phyloP scores from a whole-genome alignment of 1,140 invertebrate species.

The Drosophila nigromelanica region DNA sequence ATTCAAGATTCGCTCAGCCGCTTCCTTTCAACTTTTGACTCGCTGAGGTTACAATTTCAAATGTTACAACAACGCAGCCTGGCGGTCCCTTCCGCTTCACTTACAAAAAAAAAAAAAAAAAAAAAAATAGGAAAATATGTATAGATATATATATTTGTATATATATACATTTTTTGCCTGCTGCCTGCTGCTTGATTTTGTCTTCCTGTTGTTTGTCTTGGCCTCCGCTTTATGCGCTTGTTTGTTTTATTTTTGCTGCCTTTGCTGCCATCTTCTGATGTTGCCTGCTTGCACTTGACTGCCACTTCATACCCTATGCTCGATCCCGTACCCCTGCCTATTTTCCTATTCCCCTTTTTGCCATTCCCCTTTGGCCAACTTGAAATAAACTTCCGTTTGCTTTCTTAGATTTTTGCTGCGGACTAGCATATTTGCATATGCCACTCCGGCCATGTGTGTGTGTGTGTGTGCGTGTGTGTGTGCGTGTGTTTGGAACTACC shows the following conservation, averaged over 20 bases:
- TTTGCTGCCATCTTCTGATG: constrained; percentile 17
- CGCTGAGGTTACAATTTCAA: constrained; percentile 53
- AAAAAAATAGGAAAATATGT: neutral
- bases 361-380: constrained; percentile 13
- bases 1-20: constrained; percentile 20
- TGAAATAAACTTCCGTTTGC: constrained; percentile 54
- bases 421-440: constrained; percentile 45
- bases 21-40: constrained; percentile 46
- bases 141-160: constrained; percentile 1
- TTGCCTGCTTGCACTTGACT: constrained; percentile 44
- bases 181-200: constrained; percentile 38
- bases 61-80: constrained; percentile 17
- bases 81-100: neutral
- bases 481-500: too few species aligned
- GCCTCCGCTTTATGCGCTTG: constrained; percentile 42
- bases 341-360: neutral
- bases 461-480: too few species aligned
- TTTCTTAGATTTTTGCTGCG: constrained; percentile 40
- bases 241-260: constrained; percentile 40
- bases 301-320: constrained; percentile 26
- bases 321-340: neutral
- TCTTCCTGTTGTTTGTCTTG: constrained; percentile 49
- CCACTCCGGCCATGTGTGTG: neutral
- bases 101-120: too few species aligned
- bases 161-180: constrained; percentile 8